Percentiles rank a stretch among this genome's conserved stretches.
These are phyloP conservation scores for Molorchus minor DNA, from an alignment of 2,888 invertebrate genomes.

Conservation along the genomic window DNA sequence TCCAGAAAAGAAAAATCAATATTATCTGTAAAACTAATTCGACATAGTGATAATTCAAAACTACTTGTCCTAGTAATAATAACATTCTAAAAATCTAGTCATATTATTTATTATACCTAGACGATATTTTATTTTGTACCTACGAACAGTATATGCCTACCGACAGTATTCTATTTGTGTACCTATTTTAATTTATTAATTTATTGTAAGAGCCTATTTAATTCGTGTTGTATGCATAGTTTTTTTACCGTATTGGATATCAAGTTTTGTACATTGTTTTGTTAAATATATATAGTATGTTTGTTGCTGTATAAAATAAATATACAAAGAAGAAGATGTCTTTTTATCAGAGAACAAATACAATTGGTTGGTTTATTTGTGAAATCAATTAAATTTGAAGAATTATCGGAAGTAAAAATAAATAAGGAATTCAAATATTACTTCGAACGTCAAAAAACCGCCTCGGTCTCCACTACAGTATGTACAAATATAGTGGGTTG, in stretches of 20 bases:
- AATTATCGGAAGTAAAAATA: no score
- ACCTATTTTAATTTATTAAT: slow-evolving; percentile 31
- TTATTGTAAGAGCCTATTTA: slow-evolving; percentile 17
- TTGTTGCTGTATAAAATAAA: slow-evolving; percentile 40
- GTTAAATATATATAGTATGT: slow-evolving; percentile 31
- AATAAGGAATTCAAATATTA: no score
- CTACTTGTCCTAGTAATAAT: slow-evolving; percentile 19
- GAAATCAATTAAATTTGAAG: no score
- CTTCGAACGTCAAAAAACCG: no score
- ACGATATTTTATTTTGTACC: slow-evolving; percentile 23
- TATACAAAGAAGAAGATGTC: no score
- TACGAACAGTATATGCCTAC: slow-evolving; percentile 23
- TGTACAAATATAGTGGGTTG: no score
- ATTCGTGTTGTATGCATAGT: slow-evolving; percentile 26
- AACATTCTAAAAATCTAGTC: slow-evolving; percentile 35
- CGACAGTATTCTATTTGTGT: slow-evolving; percentile 33
- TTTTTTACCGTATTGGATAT: slow-evolving; percentile 27
- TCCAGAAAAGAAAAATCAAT: slow-evolving; percentile 13
- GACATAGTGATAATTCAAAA: slow-evolving; percentile 17
- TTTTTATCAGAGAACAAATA: no score
- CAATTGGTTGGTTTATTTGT: no score
- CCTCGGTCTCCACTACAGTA: no score
- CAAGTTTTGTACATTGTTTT: slow-evolving; percentile 36
- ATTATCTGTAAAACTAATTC: slow-evolving; percentile 14
- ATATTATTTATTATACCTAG: slow-evolving; percentile 33